Conservation (phyloP, 2,888 invertebrate species). For the Platypus cylindrus region DNA sequence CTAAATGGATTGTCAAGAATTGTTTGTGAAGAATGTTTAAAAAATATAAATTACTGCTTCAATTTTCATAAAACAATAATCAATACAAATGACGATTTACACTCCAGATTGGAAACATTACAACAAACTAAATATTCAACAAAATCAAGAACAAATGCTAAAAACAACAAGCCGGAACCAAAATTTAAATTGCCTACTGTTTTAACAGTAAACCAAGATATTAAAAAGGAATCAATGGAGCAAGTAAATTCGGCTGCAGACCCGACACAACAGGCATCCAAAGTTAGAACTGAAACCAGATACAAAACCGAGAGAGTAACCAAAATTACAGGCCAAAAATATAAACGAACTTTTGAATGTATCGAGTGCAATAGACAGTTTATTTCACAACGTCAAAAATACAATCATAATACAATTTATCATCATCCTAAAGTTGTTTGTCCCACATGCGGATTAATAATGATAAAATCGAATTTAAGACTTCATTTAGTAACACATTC, state of each 20-base stretch:
- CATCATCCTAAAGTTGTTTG: constrained; percentile 25
- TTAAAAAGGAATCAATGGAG: no score
- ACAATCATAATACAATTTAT: constrained; percentile 20
- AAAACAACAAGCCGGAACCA: neutral
- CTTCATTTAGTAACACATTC: constrained; percentile 22
- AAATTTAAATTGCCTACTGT: no score
- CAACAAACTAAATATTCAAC: constrained; percentile 13
- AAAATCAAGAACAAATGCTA: constrained; percentile 11
- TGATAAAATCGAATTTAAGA: constrained; percentile 17
- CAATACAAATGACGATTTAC: constrained; percentile 21
- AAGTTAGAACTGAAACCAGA: no score
- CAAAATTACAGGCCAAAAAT: no score
- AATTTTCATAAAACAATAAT: constrained; percentile 25
- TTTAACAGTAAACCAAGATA: no score
- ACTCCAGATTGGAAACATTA: constrained; percentile 15
- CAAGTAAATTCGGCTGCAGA: no score
- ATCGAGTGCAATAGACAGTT: constrained; percentile 21
- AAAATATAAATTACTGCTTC: constrained; percentile 23
- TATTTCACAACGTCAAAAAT: constrained; percentile 14
- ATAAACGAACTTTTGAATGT: no score
- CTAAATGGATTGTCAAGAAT: constrained; percentile 18
- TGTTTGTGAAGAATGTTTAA: constrained; percentile 25
- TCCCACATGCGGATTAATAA: constrained; percentile 26
- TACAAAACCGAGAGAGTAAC: no score
- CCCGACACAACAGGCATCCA: no score